Percentiles rank a stretch among this genome's conserved stretches.
Evolutionary conservation across 2,797 vertebrate genomes (phyloP).

Genomic region (Antrozous pallidus): DNA sequence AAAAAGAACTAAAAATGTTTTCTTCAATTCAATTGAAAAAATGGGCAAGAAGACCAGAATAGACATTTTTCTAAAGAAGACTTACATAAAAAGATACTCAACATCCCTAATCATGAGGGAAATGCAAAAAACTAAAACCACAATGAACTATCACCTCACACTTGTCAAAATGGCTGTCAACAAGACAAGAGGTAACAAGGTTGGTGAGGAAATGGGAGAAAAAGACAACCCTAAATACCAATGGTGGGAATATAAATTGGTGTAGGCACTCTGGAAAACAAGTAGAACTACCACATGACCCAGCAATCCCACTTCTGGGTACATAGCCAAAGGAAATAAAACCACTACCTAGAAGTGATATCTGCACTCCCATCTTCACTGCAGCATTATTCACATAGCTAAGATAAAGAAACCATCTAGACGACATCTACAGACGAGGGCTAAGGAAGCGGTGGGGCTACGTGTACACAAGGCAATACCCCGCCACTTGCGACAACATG

Average conservation of each 20-base stretch:
- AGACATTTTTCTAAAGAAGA: background rate
- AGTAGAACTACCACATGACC: background rate
- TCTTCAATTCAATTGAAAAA: background rate
- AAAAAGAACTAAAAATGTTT: conserved; percentile 21
- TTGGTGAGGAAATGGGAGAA: background rate
- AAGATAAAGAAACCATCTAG: background rate
- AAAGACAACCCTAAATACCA: background rate
- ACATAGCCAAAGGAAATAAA: background rate
- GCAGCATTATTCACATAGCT: background rate
- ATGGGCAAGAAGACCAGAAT: background rate
- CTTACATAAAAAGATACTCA: background rate
- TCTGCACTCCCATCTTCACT: background rate
- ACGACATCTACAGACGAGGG: background rate
- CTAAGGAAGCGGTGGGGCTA: background rate
- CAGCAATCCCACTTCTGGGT: background rate
- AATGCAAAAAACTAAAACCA: background rate
- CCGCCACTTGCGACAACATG: background rate
- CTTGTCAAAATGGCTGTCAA: background rate
- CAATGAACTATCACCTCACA: background rate
- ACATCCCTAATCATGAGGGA: background rate
- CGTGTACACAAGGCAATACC: background rate
- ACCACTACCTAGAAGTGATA: background rate
- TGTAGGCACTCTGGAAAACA: background rate
- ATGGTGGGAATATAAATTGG: background rate
- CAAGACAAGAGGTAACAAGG: background rate